phyloP scores from a whole-genome alignment of 2,797 vertebrate species.

The Ctenopoma kingsleyae region DNA sequence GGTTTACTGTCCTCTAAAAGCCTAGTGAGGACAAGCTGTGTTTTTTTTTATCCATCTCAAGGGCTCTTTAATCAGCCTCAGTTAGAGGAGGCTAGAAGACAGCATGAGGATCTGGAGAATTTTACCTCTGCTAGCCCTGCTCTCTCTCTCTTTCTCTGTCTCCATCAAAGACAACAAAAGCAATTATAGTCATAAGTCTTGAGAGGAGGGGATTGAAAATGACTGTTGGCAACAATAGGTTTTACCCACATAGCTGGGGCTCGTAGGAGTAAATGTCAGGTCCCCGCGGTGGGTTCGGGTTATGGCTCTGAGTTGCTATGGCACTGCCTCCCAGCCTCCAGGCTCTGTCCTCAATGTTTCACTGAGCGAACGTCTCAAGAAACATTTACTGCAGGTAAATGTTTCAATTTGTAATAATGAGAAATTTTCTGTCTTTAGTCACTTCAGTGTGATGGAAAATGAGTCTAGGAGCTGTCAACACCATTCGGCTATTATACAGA shows the following conservation, averaged over 20 bases:
- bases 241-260: slow-evolving; percentile 41
- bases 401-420: background rate
- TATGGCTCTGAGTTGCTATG: slow-evolving; percentile 66
- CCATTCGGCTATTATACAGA: background rate
- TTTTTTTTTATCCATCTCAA: slow-evolving; percentile 45
- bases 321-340: slow-evolving; percentile 17
- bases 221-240: slow-evolving; percentile 46
- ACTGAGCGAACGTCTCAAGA: background rate
- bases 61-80: slow-evolving; percentile 14
- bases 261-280: slow-evolving; percentile 65
- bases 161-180: slow-evolving; percentile 48
- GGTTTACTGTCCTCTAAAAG: slow-evolving; percentile 26
- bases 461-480: background rate
- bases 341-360: slow-evolving; percentile 6
- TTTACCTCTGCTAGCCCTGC: slow-evolving; percentile 1
- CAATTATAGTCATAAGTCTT: slow-evolving; percentile 39
- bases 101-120: slow-evolving; percentile 6
- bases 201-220: slow-evolving; percentile 28
- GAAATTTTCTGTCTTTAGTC: background rate
- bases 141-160: background rate
- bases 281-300: slow-evolving; percentile 50
- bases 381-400: no score
- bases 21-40: slow-evolving; percentile 23
- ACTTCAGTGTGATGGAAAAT: background rate
- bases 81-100: slow-evolving; percentile 5